Evolutionary conservation across 1,140 invertebrate genomes (phyloP).

Genomic region (Prorops nasuta): DNA sequence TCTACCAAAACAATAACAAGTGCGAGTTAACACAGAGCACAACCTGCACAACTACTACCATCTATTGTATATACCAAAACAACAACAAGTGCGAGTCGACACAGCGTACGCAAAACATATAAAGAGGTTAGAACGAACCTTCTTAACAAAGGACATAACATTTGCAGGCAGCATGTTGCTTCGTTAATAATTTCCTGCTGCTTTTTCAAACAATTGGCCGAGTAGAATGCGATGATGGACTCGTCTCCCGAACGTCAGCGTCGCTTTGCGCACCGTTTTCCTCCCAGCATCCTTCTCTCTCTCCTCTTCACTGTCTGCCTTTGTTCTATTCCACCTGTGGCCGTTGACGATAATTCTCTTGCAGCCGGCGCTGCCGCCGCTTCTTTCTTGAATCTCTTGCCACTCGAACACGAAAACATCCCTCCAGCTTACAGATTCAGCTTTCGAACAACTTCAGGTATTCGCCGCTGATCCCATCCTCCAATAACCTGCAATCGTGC

Average conservation of each 20-base stretch:
- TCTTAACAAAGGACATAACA: constrained; percentile 81
- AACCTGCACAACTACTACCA: neutral
- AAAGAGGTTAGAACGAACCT: constrained; percentile 59
- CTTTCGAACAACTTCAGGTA: no score
- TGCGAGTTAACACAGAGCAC: neutral
- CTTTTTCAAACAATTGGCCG: no score
- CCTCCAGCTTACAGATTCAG: no score
- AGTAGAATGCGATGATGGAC: no score
- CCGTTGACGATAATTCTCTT: constrained; percentile 32
- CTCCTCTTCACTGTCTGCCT: no score
- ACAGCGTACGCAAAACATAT: neutral
- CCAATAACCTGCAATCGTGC: no score
- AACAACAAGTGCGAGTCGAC: constrained; percentile 1
- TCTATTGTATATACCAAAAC: constrained; percentile 60
- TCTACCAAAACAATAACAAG: constrained; percentile 55
- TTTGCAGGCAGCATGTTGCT: constrained; percentile 71
- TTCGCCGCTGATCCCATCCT: no score
- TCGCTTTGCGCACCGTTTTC: no score
- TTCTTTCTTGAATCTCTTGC: constrained; percentile 14
- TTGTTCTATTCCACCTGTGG: neutral
- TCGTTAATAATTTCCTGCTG: no score
- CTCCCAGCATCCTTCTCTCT: no score
- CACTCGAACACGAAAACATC: no score
- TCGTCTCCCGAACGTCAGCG: no score
- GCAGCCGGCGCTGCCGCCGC: constrained; percentile 2